Base-by-base conservation (phyloP, 1,140 invertebrate species). In the Amyelois transitella region DNA sequence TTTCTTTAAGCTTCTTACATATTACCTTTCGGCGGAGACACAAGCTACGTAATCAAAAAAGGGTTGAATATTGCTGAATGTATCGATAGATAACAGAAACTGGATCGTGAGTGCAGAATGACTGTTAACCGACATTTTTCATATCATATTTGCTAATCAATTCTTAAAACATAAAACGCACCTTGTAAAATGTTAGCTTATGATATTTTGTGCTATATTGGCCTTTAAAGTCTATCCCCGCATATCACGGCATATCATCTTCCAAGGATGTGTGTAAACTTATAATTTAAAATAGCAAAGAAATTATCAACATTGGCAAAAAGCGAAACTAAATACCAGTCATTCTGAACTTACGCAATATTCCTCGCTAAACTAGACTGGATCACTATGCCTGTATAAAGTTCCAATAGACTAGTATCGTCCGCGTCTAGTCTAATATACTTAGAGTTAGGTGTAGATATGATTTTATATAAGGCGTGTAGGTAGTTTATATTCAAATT, bases 401-500 rank as follows among this genome's bases (percentile, higher is more conserved):
- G 77, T 77, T 82, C 77, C 77, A 64, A 64, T 74, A 72, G 77
- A 79, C 77, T 83, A 81, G 77, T 52, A 58, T n/a, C 25, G 20
- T 52, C 54, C 55, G 44, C 60, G 65, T 76, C 80, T 83, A 77
- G 80, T 83, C 80, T 76, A 69, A 67, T 58, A 64, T 60, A 53
- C 19, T 24, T 80, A 81, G 77, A 69, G 66, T 81, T 81, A 81
- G 72, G 72, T 84, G 81, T 84, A 86, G 81, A 84, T 86, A 86
- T 78, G 66, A 67, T 83, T 82, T 83, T 81, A 65, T 83, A 81
- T 85, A 85, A 82, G 77, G 72, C 65, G 67, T 76, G 81, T 85
- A 83, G 81, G 64, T 85, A 85, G 80, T 57, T 75, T 48, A 75
- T 81, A 77, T 81, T 82, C 72, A 80, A 85, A 85, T 85, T 81